Evolutionary conservation across 2,797 vertebrate species (phyloP), one percentile per base, ranked within the genome.

Genomic region (Dromococcyx pavoninus): DNA sequence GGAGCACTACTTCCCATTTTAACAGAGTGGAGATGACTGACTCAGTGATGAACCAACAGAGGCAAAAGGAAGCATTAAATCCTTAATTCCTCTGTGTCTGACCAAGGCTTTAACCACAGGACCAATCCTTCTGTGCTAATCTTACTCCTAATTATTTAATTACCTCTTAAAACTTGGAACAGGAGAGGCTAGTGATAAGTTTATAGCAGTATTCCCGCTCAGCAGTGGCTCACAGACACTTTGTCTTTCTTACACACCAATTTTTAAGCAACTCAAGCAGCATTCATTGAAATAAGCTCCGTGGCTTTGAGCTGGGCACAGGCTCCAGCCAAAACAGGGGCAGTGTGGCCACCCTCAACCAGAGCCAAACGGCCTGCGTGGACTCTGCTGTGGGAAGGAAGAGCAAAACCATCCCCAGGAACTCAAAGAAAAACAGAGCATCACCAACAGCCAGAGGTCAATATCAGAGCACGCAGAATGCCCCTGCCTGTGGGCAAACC

Each of bases 311-410:
- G 74, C 70, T 85, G 54, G 24, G 10, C 41, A 46, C 23, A 24
- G 23, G 28, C 43, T 72, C 30, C 32, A 37, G 43, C 28, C 44
- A 51, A 37, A 70, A 27, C 9, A 9, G 37, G 43, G 48, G 19
- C 27, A 5, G 24, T 0, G 6, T 19, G 30, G 22, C 46, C 37
- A 53, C 19, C 44, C 13, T 32, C 7, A 0, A 27, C 12, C 3
- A 23, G 19, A 10, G 27, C 58, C 71, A 81, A 65, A 50, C 11
- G 13, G 0, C 37, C 41, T 15, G 11, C 37, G 7, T 4, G 0
- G 41, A 7, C 48, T 9, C 17, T 41, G 22, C 50, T 32, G 19
- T 2, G 43, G 30, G 46, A 56, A 25, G 30, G 9, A 23, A 66
- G 28, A 72, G 48, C 41, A 74, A 39, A 35, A 54, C 78, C 4